Base-by-base conservation (phyloP, 1,140 invertebrate species). In the Nixonia krombeini region DNA sequence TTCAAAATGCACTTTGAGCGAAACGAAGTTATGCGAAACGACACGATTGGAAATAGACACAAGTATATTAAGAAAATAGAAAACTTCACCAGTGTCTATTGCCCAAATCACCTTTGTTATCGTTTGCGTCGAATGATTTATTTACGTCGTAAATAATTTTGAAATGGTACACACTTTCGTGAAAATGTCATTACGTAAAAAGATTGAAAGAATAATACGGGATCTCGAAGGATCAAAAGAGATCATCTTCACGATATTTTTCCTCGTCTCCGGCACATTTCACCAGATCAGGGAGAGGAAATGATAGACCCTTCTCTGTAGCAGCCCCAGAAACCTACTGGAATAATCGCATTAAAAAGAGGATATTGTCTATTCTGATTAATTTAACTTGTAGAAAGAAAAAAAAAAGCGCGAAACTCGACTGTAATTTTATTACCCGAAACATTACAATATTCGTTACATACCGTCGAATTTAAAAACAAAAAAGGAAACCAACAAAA, bases 291-390 rank as follows among this genome's bases (percentile, higher is more conserved):
- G 44, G 13, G 21, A 41, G 40, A 42, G 50, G 8, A 40, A 50
- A 25, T 58, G 28, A 59, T 59, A 33, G 33, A 4, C 31, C 44
- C 26, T 18, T 37, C 51, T 50, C 46, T 18, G 13, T 40, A 15
- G 37, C 9, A 40, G 18, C 18, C 37, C 5, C 23, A 31, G 18
- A 59, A 42, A 31, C 40, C 18, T 9, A 29, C 31, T 21, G 6
- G 8, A 69, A 51, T 79, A 78, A 79, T 79, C 77, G 77, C 62
- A 78, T 79, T 75, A 78, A 52, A 56, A 26, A 18, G 37, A 71
- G 63, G 63, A 75, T 76, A 74, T 75, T 74, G 63, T 71, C 69
- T 74, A 53, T 49, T 66, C 66, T 72, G 73, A 79, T 79, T 72
- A 79, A 76, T 71, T 74, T 58, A 29, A 28, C 37, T 40, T 40